A percentile compares a stretch with the other conserved stretches of the same genome.
These are phyloP conservation scores for Amphimallon solstitiale DNA, from an alignment of 2,888 invertebrate genomes.

Conservation along the genomic window DNA sequence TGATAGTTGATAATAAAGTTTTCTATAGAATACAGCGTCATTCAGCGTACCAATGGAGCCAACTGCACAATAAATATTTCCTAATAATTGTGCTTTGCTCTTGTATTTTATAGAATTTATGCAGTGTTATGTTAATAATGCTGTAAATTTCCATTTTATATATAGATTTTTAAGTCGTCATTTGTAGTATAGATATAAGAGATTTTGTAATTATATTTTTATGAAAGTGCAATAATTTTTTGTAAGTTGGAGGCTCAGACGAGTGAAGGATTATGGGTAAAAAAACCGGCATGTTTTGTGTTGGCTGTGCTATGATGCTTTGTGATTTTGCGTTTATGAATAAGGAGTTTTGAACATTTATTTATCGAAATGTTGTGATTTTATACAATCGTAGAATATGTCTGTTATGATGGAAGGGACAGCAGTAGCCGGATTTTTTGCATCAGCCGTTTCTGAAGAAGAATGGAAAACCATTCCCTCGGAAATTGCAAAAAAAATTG, in stretches of 20 bases:
- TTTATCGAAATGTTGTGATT: conserved; percentile 34
- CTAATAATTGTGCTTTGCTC: background rate
- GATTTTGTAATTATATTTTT: background rate
- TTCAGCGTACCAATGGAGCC: background rate
- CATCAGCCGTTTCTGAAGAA: conserved; percentile 63
- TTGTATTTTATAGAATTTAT: background rate
- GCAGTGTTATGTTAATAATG: background rate
- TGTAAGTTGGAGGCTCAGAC: conserved; percentile 18
- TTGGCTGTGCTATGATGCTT: conserved; percentile 26
- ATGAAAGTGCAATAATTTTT: conserved; percentile 1
- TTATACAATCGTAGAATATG: conserved; percentile 14
- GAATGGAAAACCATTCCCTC: conserved; percentile 68
- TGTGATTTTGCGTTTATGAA: conserved; percentile 16
- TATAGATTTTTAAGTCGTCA: background rate
- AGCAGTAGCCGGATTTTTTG: conserved; percentile 54
- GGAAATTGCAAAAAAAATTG: conserved; percentile 71
- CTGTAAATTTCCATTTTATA: background rate
- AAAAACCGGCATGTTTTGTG: conserved; percentile 47
- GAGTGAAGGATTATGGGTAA: conserved; percentile 41
- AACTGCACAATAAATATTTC: background rate
- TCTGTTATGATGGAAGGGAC: conserved; percentile 53
- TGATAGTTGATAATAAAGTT: conserved; percentile 12
- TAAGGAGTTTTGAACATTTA: conserved; percentile 1
- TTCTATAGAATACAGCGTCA: conserved; percentile 9
- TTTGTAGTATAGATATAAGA: background rate